Percentiles rank a stretch among this genome's conserved stretches.
Evolutionary conservation across 2,888 invertebrate genomes (phyloP).

Genomic region (Drosophila demipolita): DNA sequence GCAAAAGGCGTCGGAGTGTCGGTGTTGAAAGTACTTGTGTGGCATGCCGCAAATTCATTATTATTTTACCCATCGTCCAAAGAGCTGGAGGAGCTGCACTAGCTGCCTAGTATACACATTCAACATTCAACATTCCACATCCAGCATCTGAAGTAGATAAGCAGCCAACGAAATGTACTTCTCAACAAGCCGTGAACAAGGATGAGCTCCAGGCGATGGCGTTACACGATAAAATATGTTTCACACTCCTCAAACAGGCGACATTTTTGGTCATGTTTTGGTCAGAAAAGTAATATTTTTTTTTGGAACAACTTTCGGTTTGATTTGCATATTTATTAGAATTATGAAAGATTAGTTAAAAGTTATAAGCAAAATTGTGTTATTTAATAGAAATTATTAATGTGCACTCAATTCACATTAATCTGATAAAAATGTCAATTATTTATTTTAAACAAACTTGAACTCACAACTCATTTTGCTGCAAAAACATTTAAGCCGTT

Average conservation of each 20-base stretch:
- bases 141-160: slow-evolving; percentile 52
- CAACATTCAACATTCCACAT: slow-evolving; percentile 38
- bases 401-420: not conserved
- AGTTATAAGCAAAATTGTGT: not conserved
- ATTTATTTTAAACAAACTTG: not conserved
- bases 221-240: slow-evolving; percentile 2
- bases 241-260: slow-evolving; percentile 12
- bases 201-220: slow-evolving; percentile 12
- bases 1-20: slow-evolving; percentile 47
- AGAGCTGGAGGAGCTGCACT: slow-evolving; percentile 28
- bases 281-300: not conserved
- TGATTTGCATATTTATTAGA: not conserved
- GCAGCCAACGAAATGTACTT: slow-evolving; percentile 24
- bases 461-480: not conserved
- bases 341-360: not conserved
- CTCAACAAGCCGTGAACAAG: slow-evolving; percentile 14
- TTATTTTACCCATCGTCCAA: slow-evolving; percentile 63
- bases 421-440: too few relatives aligned
- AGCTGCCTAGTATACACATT: slow-evolving; percentile 50
- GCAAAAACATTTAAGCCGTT: not conserved
- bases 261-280: not conserved
- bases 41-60: slow-evolving; percentile 80
- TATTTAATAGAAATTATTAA: not conserved
- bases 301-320: not conserved
- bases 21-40: slow-evolving; percentile 68